Base-by-base conservation (phyloP, 2,797 vertebrate species). In the Eulemur albifrons region DNA sequence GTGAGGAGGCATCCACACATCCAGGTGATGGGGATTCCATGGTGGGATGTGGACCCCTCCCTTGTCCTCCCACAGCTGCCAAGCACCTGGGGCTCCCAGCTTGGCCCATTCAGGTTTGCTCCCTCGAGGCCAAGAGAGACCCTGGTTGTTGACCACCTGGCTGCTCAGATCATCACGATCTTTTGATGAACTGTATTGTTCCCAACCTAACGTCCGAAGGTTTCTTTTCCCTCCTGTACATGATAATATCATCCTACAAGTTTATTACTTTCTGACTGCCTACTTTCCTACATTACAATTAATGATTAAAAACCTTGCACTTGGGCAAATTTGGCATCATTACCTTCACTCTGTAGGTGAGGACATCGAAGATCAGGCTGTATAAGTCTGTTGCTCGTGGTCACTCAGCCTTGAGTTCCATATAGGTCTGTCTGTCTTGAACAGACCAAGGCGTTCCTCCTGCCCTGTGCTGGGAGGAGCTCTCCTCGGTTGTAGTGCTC, bases 401-500 rank as follows among this genome's bases (percentile, higher is more conserved):
- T 54, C 50, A n/a, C 14, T 57, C 10, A n/a, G 52, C 52, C 38
- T 30, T 61, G 15, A 54, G 43, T 81, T 80, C 72, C 27, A 9
- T 7, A 27, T 50, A 48, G 7, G 43, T 91, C 45, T 30, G 15
- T 57, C 25, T 20, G 9, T n/a, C 79, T 73, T n/a, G 12, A 32
- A 32, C 72, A 50, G 43, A 35, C 1, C 38, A 0, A 4, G 59
- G 63, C 21, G 0, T 23, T 25, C 23, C 35, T 52, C 4, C 52
- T 40, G 17, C n/a, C 50, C 17, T 38, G 11, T 13, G 0, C 4
- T 23, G 13, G 40, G 40, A 81, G 5, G 14, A 70, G n/a, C 10
- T 6, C 21, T 10, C 1, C 45, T 35, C 5, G 23, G 30, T 18
- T 1, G 5, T 4, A 6, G 32, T 3, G 2, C 12, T n/a, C 11